A percentile compares a stretch with the other conserved stretches of the same genome.
These are phyloP conservation scores for Drosophila suboccidentalis DNA, from an alignment of 2,888 invertebrate species.

Conservation along the genomic window DNA sequence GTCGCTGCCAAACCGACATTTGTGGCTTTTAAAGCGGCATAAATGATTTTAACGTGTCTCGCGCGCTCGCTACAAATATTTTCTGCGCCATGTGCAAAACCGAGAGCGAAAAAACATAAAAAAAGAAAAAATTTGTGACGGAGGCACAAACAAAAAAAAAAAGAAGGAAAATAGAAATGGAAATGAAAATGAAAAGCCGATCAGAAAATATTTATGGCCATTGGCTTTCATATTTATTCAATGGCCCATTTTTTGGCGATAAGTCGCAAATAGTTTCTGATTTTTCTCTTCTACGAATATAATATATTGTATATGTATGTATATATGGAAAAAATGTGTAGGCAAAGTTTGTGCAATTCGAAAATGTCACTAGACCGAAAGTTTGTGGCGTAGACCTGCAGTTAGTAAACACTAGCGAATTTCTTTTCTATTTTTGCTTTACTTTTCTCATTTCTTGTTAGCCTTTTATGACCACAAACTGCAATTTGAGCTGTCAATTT, in stretches of 20 bases:
- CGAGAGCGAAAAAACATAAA: constrained; percentile 12
- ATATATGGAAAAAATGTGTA: constrained; percentile 3
- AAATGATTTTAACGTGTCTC: constrained; percentile 68
- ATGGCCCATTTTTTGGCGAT: constrained; percentile 76
- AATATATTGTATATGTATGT: not conserved
- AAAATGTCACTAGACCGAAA: constrained; percentile 27
- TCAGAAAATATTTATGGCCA: constrained; percentile 73
- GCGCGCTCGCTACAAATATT: constrained; percentile 44
- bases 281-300: constrained; percentile 15
- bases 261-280: constrained; percentile 73
- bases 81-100: constrained; percentile 62
- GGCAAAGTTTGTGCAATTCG: constrained; percentile 25
- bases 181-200: constrained; percentile 58
- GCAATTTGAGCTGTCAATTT: constrained; percentile 49
- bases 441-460: constrained; percentile 10
- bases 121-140: constrained; percentile 35
- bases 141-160: constrained; percentile 3
- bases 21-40: constrained; percentile 78
- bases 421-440: constrained; percentile 3
- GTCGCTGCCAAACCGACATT: constrained; percentile 48
- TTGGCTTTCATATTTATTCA: constrained; percentile 80
- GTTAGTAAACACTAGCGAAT: constrained; percentile 24
- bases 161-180: constrained; percentile 46
- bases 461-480: constrained; percentile 21
- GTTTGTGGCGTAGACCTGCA: constrained; percentile 24